Base-by-base conservation (phyloP, 1,140 invertebrate genomes). In the Diorhabda carinulata region DNA sequence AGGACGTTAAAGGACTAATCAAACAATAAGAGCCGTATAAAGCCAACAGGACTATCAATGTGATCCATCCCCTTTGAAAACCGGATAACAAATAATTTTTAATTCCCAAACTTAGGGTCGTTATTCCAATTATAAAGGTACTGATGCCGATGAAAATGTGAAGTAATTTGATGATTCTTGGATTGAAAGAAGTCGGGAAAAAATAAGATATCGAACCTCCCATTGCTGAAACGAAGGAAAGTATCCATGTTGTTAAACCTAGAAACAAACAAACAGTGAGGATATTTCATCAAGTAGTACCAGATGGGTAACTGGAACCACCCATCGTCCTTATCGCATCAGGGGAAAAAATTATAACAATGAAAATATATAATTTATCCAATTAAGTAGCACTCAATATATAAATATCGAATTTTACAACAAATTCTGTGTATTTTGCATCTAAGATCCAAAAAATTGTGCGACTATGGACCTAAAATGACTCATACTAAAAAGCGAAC, bases 241-340 rank as follows among this genome's bases (percentile, higher is more conserved):
- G 7, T 5, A 65, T 65, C 64, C 64, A 65, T 5, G 64, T 41
- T 4, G 52, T 56, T 9, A 65, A 57, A 57, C 64, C 64, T 65
- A 52, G 6, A 65, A 65, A 52, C 41, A 42, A 63, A 63, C 25
- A 25, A 25, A 25, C 25, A 25, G 25, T 25, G 25, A 25, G 25
- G 25, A 25, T 25, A 25, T 25, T 25, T 25, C 25, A 25, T 25
- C 25, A 25, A 25, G 25, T 25, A 25, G 25, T 25, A 25, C 25
- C 25, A 25, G 25, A 25, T 25, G 25, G 25, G 25, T 25, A 25
- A 25, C 25, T 25, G 25, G 25, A 25, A 25, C 25, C 25, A 25
- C 25, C 25, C 25, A 25, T 25, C 25, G 25, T 25, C 25, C 25
- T 25, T 25, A 25, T 25, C 25, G 25, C 25, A 25, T 25, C 25